phyloP scores from a whole-genome alignment of 1,140 invertebrate genomes.

The Chrysomallon squamiferum region DNA sequence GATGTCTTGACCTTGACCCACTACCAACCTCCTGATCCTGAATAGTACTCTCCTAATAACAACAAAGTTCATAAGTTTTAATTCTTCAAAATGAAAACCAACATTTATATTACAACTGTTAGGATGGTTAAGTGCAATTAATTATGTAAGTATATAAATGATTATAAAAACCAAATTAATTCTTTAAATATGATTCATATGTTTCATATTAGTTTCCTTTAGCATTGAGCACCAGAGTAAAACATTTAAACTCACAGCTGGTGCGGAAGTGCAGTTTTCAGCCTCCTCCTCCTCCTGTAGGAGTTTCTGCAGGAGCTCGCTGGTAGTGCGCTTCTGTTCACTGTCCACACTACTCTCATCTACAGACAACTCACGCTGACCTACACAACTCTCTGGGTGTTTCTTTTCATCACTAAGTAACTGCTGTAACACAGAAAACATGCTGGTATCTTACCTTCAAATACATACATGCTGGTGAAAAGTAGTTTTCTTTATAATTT shows the following conservation, averaged over 20 bases:
- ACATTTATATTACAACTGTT: not conserved
- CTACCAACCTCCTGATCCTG: slow-evolving; percentile 53
- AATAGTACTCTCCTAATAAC: slow-evolving; percentile 55
- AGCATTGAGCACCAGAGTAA: too few species aligned
- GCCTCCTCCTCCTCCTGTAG: slow-evolving; percentile 70
- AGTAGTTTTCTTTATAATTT: too few species aligned
- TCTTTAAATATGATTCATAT: too few species aligned
- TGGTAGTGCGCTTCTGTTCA: slow-evolving; percentile 40
- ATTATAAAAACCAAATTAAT: not conserved
- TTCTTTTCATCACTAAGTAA: slow-evolving; percentile 84
- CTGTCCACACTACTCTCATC: not conserved
- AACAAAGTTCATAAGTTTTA: too few species aligned
- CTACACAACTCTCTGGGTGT: slow-evolving; percentile 63
- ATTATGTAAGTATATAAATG: not conserved
- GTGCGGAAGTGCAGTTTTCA: slow-evolving; percentile 30
- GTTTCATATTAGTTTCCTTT: too few species aligned
- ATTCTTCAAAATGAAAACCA: too few species aligned
- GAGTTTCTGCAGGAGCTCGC: slow-evolving; percentile 81
- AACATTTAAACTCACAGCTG: slow-evolving; percentile 56
- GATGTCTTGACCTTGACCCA: slow-evolving; percentile 43
- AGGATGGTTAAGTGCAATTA: not conserved
- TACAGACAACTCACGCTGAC: not conserved
- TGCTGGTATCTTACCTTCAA: too few species aligned
- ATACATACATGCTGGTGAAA: too few species aligned
- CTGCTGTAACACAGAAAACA: slow-evolving; percentile 67